A percentile compares a stretch with the other conserved stretches of the same genome.
Evolutionary conservation across 2,797 vertebrate genomes (phyloP).

Genomic region (Microctenopoma stevenorrisi): DNA sequence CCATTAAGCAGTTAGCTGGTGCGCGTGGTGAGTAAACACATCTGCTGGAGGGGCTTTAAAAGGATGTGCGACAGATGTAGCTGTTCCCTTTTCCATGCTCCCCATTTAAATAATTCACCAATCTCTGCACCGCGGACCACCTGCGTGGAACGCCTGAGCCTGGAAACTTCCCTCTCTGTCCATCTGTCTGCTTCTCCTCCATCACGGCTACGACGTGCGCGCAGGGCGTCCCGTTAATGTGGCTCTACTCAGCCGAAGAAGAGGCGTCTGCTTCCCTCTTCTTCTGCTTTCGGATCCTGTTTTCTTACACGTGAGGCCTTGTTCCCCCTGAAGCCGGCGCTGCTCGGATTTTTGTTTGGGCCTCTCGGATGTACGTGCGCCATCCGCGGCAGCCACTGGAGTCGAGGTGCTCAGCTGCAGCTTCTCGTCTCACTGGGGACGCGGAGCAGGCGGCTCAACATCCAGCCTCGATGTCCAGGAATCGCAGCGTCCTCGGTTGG

Average conservation of each 20-base stretch:
- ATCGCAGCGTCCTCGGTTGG: constrained; percentile 46
- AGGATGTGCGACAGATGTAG: constrained; percentile 93
- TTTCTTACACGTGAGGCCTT: constrained; percentile 24
- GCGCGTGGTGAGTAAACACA: constrained; percentile 88
- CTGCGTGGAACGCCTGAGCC: constrained; percentile 62
- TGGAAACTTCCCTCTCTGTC: constrained; percentile 64
- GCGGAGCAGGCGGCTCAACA: constrained; percentile 11
- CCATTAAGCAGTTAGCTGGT: constrained; percentile 94
- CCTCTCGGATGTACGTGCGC: constrained; percentile 25
- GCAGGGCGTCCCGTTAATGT: constrained; percentile 38
- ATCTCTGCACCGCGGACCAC: constrained; percentile 70
- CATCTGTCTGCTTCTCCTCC: constrained; percentile 73
- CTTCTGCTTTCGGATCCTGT: constrained; percentile 14
- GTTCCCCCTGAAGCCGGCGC: background rate
- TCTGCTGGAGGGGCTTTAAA: constrained; percentile 88
- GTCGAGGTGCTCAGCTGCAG: constrained; percentile 49
- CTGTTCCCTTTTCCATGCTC: constrained; percentile 84
- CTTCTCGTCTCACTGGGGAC: constrained; percentile 19
- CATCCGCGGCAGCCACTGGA: background rate
- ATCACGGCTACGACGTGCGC: constrained; percentile 24
- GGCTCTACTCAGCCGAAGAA: constrained; percentile 50
- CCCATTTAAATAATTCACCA: constrained; percentile 91
- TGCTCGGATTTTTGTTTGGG: background rate
- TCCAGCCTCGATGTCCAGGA: constrained; percentile 55
- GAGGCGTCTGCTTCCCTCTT: constrained; percentile 13